Evolutionary conservation across 2,888 invertebrate genomes (phyloP).

Genomic region (Cecidostiba fungosa): DNA sequence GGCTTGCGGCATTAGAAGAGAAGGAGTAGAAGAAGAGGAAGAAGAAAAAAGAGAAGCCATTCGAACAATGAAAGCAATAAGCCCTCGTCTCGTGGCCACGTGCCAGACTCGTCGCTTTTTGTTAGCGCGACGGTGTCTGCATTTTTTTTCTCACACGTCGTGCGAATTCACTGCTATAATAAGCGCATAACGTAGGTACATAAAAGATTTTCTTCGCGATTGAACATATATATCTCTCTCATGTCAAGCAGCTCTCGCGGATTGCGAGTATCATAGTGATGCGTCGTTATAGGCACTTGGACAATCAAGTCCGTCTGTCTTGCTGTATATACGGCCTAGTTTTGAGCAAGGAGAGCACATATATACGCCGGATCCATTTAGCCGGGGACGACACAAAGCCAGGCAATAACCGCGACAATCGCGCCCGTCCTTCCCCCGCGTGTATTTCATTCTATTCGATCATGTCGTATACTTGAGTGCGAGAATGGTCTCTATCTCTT

Average conservation of each 20-base stretch:
- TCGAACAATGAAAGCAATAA: slow-evolving; percentile 44
- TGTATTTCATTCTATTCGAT: not conserved
- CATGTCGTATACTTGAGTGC: not conserved
- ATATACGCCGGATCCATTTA: slow-evolving; percentile 24
- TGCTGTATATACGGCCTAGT: not conserved
- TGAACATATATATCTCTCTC: too few relatives aligned
- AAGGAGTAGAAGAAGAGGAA: not conserved
- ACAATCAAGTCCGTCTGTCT: not conserved
- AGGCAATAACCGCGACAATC: slow-evolving; percentile 14
- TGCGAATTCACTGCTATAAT: not conserved
- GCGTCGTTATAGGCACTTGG: not conserved
- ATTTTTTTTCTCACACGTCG: not conserved
- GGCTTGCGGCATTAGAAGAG: not conserved
- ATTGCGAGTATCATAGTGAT: not conserved
- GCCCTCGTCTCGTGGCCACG: not conserved
- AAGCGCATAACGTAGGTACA: not conserved
- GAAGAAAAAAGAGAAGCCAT: slow-evolving; percentile 35
- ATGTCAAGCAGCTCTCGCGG: too few relatives aligned
- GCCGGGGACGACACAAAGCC: slow-evolving; percentile 36
- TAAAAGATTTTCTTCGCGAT: not conserved
- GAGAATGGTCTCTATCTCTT: not conserved
- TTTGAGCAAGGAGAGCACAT: not conserved
- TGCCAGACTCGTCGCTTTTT: not conserved
- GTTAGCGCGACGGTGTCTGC: not conserved
- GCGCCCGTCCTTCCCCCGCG: not conserved